phyloP scores from a whole-genome alignment of 2,888 invertebrate genomes.

The Panorpa germanica region DNA sequence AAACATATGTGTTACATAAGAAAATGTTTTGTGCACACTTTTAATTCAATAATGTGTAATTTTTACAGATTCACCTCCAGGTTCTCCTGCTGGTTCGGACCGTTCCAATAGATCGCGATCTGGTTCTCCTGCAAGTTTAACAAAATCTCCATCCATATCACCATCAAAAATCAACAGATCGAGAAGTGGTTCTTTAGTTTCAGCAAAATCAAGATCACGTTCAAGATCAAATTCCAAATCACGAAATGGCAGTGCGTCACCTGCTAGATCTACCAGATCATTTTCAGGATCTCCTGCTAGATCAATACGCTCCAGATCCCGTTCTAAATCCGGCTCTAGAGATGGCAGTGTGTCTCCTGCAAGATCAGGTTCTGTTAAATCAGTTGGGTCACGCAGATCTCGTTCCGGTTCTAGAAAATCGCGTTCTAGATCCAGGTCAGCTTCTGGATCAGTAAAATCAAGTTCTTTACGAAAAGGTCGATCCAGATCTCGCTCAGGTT shows the following conservation, averaged over 20 bases:
- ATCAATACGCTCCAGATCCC: constrained; percentile 17
- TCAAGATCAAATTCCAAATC: constrained; percentile 15
- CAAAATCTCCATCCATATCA: constrained; percentile 14
- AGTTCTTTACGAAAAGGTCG: too few species aligned
- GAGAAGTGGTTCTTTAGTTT: constrained; percentile 11
- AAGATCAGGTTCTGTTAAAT: constrained; percentile 16
- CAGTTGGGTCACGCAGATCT: constrained; percentile 15
- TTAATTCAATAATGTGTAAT: constrained; percentile 14
- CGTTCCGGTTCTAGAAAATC: constrained; percentile 15
- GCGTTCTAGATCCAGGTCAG: constrained; percentile 14
- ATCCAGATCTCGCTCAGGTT: constrained; percentile 16
- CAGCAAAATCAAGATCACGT: constrained; percentile 12
- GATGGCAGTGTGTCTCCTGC: constrained; percentile 17
- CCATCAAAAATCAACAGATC: constrained; percentile 9
- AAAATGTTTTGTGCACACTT: too few species aligned
- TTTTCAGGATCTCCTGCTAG: constrained; percentile 12
- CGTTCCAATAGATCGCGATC: constrained; percentile 13
- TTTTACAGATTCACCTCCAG: constrained; percentile 15
- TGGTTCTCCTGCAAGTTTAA: constrained; percentile 13
- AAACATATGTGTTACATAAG: too few species aligned
- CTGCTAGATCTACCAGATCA: constrained; percentile 9
- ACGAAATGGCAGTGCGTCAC: too few species aligned
- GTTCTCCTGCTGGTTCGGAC: constrained; percentile 14
- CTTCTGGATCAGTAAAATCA: constrained; percentile 17
- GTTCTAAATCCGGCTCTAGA: constrained; percentile 19